These are phyloP conservation scores for Pseudobourletiella spinata DNA, from an alignment of 1,140 invertebrate species.

Conservation along the genomic window DNA sequence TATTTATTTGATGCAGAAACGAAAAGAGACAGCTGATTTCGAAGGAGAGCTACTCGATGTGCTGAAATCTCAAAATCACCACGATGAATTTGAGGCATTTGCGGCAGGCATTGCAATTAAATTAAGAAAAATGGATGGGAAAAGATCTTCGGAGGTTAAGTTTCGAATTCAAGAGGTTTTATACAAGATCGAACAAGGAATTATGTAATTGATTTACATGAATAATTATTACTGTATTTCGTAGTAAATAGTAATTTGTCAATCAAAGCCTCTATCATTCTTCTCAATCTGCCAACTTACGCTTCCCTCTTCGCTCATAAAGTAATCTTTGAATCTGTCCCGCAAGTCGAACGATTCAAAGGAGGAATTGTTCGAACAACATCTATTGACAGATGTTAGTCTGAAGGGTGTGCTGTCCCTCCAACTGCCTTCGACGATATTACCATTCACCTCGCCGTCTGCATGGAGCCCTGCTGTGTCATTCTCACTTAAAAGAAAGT, in stretches of 20 bases:
- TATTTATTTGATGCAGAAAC: not conserved
- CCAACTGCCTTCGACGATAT: not conserved
- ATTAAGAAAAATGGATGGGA: not conserved
- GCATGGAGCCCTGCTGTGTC: not conserved
- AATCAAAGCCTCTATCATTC: not conserved
- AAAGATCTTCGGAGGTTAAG: not conserved
- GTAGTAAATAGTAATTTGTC: not conserved
- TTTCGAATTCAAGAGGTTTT: not conserved
- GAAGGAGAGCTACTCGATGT: not conserved
- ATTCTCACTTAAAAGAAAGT: not conserved
- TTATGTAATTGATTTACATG: not conserved
- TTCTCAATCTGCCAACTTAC: not conserved
- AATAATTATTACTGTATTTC: not conserved
- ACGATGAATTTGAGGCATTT: not conserved
- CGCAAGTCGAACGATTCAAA: not conserved
- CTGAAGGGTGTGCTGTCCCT: not conserved
- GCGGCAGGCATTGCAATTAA: not conserved
- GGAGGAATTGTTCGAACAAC: not conserved
- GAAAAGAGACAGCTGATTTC: not conserved
- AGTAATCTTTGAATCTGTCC: not conserved
- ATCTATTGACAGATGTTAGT: not conserved
- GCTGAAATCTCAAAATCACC: not conserved
- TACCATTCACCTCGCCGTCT: not conserved
- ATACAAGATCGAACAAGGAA: not conserved
- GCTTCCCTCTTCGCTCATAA: not conserved